Conservation (phyloP, 2,113 vertebrate species). For the Pachycephala philippinensis region DNA sequence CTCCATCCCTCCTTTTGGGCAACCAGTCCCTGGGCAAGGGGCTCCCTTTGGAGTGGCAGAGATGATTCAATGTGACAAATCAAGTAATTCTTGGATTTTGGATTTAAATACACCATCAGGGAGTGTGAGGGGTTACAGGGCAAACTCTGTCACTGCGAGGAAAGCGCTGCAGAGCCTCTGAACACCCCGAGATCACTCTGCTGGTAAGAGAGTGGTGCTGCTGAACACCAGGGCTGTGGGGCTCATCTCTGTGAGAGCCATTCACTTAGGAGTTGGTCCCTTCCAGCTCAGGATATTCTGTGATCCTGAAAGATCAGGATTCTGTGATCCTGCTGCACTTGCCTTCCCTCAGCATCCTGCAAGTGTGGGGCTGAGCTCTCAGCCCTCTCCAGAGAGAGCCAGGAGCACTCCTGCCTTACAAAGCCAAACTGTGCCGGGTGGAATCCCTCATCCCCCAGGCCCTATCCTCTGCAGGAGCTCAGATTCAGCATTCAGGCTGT, state of each 20-base stretch:
- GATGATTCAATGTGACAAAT: accelerated
- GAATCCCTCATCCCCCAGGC: not conserved
- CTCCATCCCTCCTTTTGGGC: not conserved
- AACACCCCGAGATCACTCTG: accelerated
- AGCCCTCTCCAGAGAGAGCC: not conserved
- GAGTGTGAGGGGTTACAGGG: not conserved
- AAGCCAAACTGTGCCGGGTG: accelerated
- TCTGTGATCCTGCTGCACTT: not conserved
- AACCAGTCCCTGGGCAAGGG: not conserved
- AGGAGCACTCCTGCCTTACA: not conserved
- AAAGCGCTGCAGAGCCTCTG: not conserved
- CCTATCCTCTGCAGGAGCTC: not conserved
- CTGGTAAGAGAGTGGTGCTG: not conserved
- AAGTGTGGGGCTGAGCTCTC: accelerated
- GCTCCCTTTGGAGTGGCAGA: not conserved
- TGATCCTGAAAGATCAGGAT: not conserved
- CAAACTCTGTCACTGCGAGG: not conserved
- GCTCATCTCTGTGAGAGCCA: not conserved
- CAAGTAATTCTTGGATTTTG: not conserved
- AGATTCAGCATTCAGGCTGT: accelerated
- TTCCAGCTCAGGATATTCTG: not conserved
- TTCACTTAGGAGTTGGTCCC: accelerated
- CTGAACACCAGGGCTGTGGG: not conserved
- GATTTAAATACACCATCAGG: not conserved
- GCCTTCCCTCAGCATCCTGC: not conserved